Base-by-base conservation (phyloP, 1,140 invertebrate species). In the Caenorhabditis latens region DNA sequence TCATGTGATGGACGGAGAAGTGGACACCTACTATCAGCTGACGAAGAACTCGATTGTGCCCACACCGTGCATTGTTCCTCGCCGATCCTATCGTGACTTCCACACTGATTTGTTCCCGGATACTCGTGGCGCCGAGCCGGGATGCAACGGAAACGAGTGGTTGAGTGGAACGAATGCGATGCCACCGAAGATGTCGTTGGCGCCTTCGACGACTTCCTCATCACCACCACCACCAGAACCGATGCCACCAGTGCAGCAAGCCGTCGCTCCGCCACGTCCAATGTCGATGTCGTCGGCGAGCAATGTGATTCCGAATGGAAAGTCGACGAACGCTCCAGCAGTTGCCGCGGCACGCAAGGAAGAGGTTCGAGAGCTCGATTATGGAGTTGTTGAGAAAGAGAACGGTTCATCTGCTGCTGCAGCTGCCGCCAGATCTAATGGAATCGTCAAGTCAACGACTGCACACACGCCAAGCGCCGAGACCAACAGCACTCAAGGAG, bases 71-170 rank as follows among this genome's bases (percentile, higher is more conserved):
- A 88, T 91, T 65, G 90, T 91, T 8, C 90, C 89, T 13, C 53
- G 90, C 4, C 95, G 97, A 94, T 98, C 98, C 94, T 90, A 90
- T 46, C 40, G 88, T 8, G 88, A 95, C 84, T 96, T 96, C 91
- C 95, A 96, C 94, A 95, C 96, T 90, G 97, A 98, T 93, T 93
- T 98, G 55, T 98, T 96, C 93, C 96, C 97, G 0, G 96, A 97
- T 90, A 98, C 97, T 2, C 94, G 95, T 13, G 95, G 96, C 84
- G 95, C 95, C 2, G 95, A 95, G 84, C 95, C 97, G 0, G 95
- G 96, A 13, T 93, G 97, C 5, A 95, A 95, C 21, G 95, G 96
- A 14, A 95, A 95, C 87, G 96, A 97, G 92, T 98, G 96, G 96
- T 94, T 96, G 43, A 95, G 94, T 90, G 96, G 97, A 88, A 82